phyloP scores from a whole-genome alignment of 1,140 invertebrate species.

The Atta colombica region DNA sequence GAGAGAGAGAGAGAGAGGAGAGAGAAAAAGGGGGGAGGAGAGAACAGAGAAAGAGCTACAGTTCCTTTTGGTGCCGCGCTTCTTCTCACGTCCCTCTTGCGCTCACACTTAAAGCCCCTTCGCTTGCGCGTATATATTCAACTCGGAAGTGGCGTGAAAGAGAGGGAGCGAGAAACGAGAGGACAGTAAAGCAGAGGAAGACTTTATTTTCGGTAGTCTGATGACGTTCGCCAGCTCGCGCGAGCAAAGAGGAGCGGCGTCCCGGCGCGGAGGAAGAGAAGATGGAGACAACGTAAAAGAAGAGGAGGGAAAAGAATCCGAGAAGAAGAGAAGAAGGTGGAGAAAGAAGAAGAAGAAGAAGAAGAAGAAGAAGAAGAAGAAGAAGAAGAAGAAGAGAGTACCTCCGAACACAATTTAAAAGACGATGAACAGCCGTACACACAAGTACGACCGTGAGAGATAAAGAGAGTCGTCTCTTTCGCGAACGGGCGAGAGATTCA shows the following conservation, averaged over 20 bases:
- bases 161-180: conserved; percentile 55
- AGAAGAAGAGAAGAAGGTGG: conserved; percentile 41
- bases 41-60: not conserved
- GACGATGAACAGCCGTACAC: conserved; percentile 66
- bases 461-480: conserved; percentile 61
- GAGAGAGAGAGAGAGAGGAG: conserved; percentile 22
- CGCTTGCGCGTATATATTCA: conserved; percentile 56
- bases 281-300: conserved; percentile 62
- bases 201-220: conserved; percentile 74
- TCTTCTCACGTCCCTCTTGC: conserved; percentile 53
- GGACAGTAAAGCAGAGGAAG: conserved; percentile 65
- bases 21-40: not conserved
- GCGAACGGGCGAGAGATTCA: not conserved
- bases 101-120: conserved; percentile 65
- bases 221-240: conserved; percentile 69
- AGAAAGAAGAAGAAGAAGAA: conserved; percentile 5
- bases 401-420: conserved; percentile 55
- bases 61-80: conserved; percentile 55
- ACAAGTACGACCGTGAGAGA: conserved; percentile 46
- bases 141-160: conserved; percentile 66
- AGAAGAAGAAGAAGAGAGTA: conserved; percentile 46
- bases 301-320: conserved; percentile 25
- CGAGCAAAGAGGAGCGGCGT: conserved; percentile 55
- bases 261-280: conserved; percentile 56
- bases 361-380: conserved; percentile 28